phyloP scores from a whole-genome alignment of 2,113 vertebrate species.

The Phocoena sinus region DNA sequence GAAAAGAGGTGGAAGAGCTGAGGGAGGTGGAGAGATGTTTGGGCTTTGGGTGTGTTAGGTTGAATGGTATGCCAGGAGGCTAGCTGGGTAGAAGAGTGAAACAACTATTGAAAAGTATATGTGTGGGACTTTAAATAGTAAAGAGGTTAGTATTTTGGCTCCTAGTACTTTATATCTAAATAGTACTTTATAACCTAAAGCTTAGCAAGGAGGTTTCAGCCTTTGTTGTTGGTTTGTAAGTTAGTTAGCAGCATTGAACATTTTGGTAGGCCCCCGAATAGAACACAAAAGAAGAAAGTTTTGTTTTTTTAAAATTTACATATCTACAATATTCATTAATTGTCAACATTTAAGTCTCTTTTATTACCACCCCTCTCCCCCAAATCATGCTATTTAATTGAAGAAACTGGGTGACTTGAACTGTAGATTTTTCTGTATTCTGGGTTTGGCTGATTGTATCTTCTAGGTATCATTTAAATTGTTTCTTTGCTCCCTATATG shows the following conservation, averaged over 20 bases:
- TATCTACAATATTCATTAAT: neutral
- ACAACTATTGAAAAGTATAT: neutral
- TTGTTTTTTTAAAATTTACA: neutral
- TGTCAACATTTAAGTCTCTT: neutral
- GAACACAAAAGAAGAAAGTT: neutral
- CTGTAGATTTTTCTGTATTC: neutral
- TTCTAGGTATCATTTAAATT: neutral
- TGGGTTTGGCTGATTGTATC: neutral
- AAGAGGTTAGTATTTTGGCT: neutral
- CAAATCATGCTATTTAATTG: neutral
- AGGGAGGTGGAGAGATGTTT: neutral
- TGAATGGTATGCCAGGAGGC: neutral
- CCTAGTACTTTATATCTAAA: neutral
- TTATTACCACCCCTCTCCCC: accelerated
- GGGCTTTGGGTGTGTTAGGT: neutral
- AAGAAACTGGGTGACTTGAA: neutral
- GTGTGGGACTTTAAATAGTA: neutral
- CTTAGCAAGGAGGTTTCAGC: neutral
- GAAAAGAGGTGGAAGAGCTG: neutral
- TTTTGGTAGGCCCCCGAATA: neutral
- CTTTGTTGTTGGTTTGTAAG: neutral
- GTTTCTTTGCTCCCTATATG: neutral
- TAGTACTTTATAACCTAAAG: neutral
- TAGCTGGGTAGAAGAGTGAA: neutral
- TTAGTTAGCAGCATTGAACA: neutral